Evolutionary conservation across 2,113 vertebrate species (phyloP).

Genomic region (Onychostoma macrolepis): DNA sequence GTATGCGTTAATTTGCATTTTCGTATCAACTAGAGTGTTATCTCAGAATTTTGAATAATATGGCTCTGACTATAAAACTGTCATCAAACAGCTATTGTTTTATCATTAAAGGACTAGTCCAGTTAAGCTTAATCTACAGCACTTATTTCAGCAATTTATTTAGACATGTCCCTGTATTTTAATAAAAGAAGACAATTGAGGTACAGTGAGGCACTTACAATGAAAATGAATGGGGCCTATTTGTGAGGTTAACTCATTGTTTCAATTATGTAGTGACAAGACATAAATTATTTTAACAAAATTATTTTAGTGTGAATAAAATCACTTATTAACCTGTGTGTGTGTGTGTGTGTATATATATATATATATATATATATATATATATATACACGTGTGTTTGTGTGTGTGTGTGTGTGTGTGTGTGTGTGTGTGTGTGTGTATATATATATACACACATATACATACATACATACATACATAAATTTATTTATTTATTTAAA

Average conservation of each 20-base stretch:
- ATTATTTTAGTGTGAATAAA: neutral
- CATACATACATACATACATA: too few relatives aligned
- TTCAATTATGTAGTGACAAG: neutral
- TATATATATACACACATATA: too few relatives aligned
- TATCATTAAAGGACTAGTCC: neutral
- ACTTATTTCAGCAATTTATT: neutral
- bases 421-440: too few relatives aligned
- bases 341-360: too few relatives aligned
- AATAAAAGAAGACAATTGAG: neutral
- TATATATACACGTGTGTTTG: too few relatives aligned
- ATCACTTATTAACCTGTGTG: neutral
- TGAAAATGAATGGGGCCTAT: neutral
- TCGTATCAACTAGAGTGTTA: slow-evolving; percentile 24
- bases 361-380: too few relatives aligned
- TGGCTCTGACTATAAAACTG: slow-evolving; percentile 25
- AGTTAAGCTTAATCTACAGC: neutral
- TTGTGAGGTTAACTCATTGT: neutral
- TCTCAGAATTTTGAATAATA: slow-evolving; percentile 28
- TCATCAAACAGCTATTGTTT: neutral
- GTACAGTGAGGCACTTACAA: neutral
- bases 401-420: too few relatives aligned
- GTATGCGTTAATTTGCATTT: slow-evolving; percentile 23
- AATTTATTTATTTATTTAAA: too few relatives aligned
- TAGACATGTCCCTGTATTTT: neutral
- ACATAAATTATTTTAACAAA: neutral